Evolutionary conservation across 2,888 invertebrate genomes (phyloP).

Genomic region (Adelphocoris suturalis): DNA sequence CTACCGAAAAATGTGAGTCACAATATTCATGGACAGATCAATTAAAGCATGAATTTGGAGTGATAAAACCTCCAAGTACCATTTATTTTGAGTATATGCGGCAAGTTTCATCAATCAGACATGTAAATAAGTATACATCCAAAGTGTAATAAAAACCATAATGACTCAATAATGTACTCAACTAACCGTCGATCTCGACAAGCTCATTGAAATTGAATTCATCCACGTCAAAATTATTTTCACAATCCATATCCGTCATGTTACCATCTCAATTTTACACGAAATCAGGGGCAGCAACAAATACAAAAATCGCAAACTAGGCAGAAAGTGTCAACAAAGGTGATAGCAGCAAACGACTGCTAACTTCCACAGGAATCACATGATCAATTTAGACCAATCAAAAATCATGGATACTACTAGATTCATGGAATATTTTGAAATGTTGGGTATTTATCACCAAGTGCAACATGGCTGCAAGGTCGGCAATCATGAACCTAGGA

Average conservation of each 20-base stretch:
- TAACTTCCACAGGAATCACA: not conserved
- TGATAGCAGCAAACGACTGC: not conserved
- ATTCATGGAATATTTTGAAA: too few relatives aligned
- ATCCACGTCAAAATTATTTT: slow-evolving; percentile 79
- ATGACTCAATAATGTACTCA: not conserved
- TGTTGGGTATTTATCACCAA: too few relatives aligned
- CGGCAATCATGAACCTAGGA: too few relatives aligned
- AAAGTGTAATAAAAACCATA: too few relatives aligned
- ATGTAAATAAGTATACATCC: too few relatives aligned
- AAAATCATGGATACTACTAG: not conserved
- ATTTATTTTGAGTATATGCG: too few relatives aligned
- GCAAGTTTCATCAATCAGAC: too few relatives aligned
- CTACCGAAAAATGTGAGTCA: too few relatives aligned
- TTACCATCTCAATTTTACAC: slow-evolving; percentile 54
- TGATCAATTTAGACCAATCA: slow-evolving; percentile 35
- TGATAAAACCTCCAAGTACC: too few relatives aligned
- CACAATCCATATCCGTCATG: slow-evolving; percentile 78
- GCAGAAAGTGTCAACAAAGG: slow-evolving; percentile 8
- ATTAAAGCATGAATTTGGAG: too few relatives aligned
- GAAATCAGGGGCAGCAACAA: not conserved
- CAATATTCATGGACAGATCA: too few relatives aligned
- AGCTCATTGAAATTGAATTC: slow-evolving; percentile 85
- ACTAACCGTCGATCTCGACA: slow-evolving; percentile 85
- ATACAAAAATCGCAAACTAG: not conserved
- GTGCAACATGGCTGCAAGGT: too few relatives aligned